Evolutionary conservation across 1,140 invertebrate genomes (phyloP).

Genomic region (Streblospio benedicti): DNA sequence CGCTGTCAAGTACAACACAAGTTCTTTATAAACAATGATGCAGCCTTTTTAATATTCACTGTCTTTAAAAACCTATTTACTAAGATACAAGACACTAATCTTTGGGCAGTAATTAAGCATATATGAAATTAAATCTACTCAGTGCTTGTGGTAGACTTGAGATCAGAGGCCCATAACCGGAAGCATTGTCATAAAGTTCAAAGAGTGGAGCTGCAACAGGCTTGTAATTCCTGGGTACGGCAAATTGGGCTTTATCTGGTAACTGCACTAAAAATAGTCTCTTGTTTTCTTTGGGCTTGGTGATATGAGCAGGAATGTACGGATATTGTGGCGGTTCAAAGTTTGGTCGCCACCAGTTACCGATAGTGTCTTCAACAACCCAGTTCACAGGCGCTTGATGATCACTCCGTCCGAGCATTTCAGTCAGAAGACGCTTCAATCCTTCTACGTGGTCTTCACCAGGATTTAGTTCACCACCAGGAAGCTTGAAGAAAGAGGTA

Average conservation of each 20-base stretch:
- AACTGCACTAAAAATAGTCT: conserved; percentile 95
- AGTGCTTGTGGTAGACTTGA: conserved; percentile 93
- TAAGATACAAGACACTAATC: too few species aligned
- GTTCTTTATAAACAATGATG: too few species aligned
- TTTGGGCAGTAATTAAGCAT: too few species aligned
- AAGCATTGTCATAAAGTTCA: conserved; percentile 97
- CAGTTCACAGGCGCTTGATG: conserved; percentile 98
- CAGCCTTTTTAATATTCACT: too few species aligned
- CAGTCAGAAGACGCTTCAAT: conserved; percentile 72
- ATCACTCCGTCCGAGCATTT: too few species aligned
- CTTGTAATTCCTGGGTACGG: conserved; percentile 99
- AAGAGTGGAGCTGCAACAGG: conserved; percentile 98
- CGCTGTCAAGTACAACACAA: too few species aligned
- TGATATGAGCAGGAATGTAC: conserved; percentile 97
- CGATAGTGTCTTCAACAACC: conserved; percentile 96
- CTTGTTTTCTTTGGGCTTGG: conserved; percentile 98
- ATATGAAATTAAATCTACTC: too few species aligned
- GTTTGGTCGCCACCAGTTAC: conserved; percentile 99
- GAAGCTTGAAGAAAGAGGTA: conserved; percentile 98
- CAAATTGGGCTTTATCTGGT: conserved; percentile 94
- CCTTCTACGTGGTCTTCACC: conserved; percentile 97
- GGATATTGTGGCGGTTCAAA: conserved; percentile 99
- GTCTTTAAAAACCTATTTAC: too few species aligned
- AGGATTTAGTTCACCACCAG: conserved; percentile 93
- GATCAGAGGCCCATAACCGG: conserved; percentile 98